These are phyloP conservation scores for Saccostrea cuccullata DNA, from an alignment of 1,140 invertebrate genomes.

Conservation along the genomic window DNA sequence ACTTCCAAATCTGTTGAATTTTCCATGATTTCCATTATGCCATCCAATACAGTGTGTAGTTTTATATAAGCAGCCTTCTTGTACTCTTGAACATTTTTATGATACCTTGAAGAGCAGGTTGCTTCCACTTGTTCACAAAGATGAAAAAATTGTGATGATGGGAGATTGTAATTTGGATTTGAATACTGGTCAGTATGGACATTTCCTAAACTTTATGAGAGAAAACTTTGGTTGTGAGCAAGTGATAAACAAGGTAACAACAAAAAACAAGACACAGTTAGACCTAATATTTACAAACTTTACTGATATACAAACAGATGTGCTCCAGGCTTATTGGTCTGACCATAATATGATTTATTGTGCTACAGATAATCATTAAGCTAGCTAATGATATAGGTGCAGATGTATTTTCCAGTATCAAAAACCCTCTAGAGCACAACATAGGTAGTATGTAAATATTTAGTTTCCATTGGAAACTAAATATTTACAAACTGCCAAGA, in stretches of 20 bases:
- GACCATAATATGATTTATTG: too few relatives aligned
- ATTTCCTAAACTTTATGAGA: conserved; percentile 44
- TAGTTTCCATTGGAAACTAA: too few relatives aligned
- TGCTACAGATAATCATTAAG: too few relatives aligned
- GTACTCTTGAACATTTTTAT: background rate
- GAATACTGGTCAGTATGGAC: background rate
- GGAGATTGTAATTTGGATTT: conserved; percentile 20
- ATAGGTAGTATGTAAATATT: background rate
- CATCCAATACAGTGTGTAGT: background rate
- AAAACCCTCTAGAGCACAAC: background rate
- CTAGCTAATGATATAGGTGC: background rate
- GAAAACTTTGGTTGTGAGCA: too few relatives aligned
- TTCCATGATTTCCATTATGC: background rate
- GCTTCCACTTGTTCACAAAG: background rate
- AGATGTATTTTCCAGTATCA: background rate
- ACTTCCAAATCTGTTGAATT: conserved; percentile 14
- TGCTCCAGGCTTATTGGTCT: too few relatives aligned
- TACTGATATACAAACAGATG: too few relatives aligned
- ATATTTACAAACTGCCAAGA: too few relatives aligned
- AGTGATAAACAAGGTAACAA: too few relatives aligned
- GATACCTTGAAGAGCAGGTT: background rate
- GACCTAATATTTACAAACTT: too few relatives aligned
- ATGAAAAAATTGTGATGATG: too few relatives aligned
- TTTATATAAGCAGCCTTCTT: conserved; percentile 38
- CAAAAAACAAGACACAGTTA: too few relatives aligned